A percentile compares a stretch with the other conserved stretches of the same genome.
Conservation (phyloP, 1,140 invertebrate genomes). For the Pseudomyrmex concolor region DNA sequence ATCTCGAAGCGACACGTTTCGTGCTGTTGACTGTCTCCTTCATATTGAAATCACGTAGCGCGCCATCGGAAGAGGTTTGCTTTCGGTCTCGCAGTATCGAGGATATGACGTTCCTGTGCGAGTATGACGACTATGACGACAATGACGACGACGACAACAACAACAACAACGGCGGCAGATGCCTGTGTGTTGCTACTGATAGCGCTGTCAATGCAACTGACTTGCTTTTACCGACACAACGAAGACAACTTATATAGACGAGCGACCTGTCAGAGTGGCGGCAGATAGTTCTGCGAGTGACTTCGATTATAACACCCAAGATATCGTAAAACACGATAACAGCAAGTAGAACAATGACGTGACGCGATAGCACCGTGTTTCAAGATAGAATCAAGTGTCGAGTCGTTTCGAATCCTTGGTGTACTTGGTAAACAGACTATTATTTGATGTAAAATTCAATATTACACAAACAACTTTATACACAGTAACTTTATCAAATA, state of each 20-base stretch:
- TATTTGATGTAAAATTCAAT: background rate
- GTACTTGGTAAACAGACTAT: background rate
- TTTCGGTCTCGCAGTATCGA: slow-evolving; percentile 62
- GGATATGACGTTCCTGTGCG: slow-evolving; percentile 36
- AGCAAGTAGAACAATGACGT: slow-evolving; percentile 64
- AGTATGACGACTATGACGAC: background rate
- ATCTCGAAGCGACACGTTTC: slow-evolving; percentile 54
- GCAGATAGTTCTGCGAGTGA: slow-evolving; percentile 29
- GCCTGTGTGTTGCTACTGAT: slow-evolving; percentile 26
- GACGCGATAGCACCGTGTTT: slow-evolving; percentile 23
- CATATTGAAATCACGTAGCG: slow-evolving; percentile 75
- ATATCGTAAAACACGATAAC: slow-evolving; percentile 45
- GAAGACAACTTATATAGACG: slow-evolving; percentile 23
- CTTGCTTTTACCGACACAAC: slow-evolving; percentile 41
- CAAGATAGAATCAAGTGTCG: slow-evolving; percentile 1
- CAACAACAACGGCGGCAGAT: slow-evolving; percentile 20
- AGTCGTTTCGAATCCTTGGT: background rate
- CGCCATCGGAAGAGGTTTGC: slow-evolving; percentile 68
- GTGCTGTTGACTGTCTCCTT: slow-evolving; percentile 63
- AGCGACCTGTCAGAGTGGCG: slow-evolving; percentile 28
- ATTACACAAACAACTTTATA: no score
- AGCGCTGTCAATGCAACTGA: slow-evolving; percentile 37
- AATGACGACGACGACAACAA: slow-evolving; percentile 14
- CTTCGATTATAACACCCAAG: slow-evolving; percentile 40
- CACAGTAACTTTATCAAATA: background rate